Evolutionary conservation across 2,113 vertebrate species (phyloP), one percentile per base, ranked within the genome.

Genomic region (Casuarius casuarius): DNA sequence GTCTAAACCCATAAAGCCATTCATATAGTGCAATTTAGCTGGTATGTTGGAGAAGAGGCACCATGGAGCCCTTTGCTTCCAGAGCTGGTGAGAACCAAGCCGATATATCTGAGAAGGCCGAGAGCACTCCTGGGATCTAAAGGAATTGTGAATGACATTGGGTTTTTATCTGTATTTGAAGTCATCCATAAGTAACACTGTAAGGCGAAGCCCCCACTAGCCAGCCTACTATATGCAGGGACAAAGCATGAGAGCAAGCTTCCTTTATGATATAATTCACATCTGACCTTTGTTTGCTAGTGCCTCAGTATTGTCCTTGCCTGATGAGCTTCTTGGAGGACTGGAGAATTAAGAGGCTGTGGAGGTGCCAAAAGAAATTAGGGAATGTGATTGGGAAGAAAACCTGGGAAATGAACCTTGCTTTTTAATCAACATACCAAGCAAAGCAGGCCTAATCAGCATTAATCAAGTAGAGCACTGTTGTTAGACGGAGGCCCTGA

Each of bases 401-500:
- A 97, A 97, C 92, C 90, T 93, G 92, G 95, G 95, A 97, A 97
- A 97, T 87, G 96, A 97, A 95, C 78, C 87, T 87, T 78, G 82
- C 86, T 94, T 96, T 96, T 97, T 97, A 96, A 97, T 97, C 95
- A 94, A 92, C 40, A 6, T 56, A 91, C 81, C 75, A 91, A 95
- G 94, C 84, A 95, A 96, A 93, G 82, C 92, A 87, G 65, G 88
- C 86, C 96, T 97, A 97, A 98, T 98, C 97, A 98, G 94, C 87
- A 94, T 92, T 98, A 97, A 98, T 98, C 97, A 98, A 94, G 89
- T 77, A 90, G 84, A 96, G 90, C 87, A 31, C 92, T 66, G 92
- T 94, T 94, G 94, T 82, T 86, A 95, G 88, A 62, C 38, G 82
- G 85, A 96, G 84, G 93, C 71, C 86, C 62, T 95, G 86, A 96